These are phyloP conservation scores for Lordiphosa andalusiaca DNA, from an alignment of 2,888 invertebrate genomes.

Conservation along the genomic window DNA sequence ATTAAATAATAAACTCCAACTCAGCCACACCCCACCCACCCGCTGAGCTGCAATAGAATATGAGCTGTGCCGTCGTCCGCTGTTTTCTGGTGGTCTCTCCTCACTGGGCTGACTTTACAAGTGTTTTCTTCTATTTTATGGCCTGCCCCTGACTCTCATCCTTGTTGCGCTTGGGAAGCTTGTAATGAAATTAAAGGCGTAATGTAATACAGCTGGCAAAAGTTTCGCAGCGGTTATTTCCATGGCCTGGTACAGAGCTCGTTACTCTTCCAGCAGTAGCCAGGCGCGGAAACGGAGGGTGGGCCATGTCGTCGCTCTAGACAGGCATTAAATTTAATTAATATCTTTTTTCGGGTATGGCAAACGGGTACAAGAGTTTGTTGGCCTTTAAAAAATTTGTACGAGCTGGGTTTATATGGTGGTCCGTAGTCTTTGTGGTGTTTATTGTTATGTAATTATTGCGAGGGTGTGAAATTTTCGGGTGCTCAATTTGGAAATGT, in stretches of 20 bases:
- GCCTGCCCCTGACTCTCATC: constrained; percentile 21
- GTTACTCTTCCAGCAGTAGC: constrained; percentile 20
- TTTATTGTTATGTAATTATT: constrained; percentile 11
- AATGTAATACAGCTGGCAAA: constrained; percentile 70
- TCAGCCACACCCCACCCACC: constrained; percentile 20
- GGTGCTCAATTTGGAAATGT: constrained; percentile 2
- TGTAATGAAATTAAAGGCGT: constrained; percentile 71
- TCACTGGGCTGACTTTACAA: constrained; percentile 50
- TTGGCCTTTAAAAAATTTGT: constrained; percentile 8
- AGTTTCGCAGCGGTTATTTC: constrained; percentile 64
- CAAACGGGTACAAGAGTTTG: background rate
- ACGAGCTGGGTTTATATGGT: background rate
- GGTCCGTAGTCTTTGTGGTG: constrained; percentile 1
- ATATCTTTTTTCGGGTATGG: constrained; percentile 26
- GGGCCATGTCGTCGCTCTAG: constrained; percentile 29
- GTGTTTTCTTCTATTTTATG: constrained; percentile 69
- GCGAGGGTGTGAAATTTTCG: constrained; percentile 1
- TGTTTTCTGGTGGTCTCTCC: constrained; percentile 3
- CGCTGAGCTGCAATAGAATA: constrained; percentile 51
- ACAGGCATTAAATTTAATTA: constrained; percentile 62
- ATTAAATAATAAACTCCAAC: constrained; percentile 70
- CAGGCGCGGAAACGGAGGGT: constrained; percentile 4
- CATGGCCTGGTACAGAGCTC: constrained; percentile 39
- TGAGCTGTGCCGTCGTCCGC: constrained; percentile 33
- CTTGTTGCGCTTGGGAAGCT: constrained; percentile 14